A percentile compares a stretch with the other conserved stretches of the same genome.
phyloP scores from a whole-genome alignment of 2,797 vertebrate species.

The Trichosurus vulpecula region DNA sequence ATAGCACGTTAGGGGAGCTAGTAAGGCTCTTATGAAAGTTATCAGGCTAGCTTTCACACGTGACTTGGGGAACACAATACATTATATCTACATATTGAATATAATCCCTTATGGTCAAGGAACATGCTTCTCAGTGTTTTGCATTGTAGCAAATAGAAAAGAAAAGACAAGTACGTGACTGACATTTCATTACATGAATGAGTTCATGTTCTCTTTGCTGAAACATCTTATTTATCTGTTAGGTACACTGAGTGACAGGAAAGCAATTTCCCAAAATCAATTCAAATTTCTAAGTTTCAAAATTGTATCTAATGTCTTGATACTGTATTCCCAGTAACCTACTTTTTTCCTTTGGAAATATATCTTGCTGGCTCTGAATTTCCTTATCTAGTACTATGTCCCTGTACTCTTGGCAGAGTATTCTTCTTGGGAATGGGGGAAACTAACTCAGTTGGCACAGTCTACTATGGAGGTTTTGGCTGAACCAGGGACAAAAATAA shows the following conservation, averaged over 20 bases:
- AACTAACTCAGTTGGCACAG: background rate
- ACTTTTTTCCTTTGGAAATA: conserved; percentile 22
- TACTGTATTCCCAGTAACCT: conserved; percentile 6
- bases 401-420: background rate
- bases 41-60: background rate
- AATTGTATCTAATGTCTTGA: background rate
- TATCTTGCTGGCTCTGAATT: background rate
- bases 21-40: background rate
- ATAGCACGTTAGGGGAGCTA: background rate
- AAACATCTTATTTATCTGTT: background rate
- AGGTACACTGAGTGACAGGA: conserved; percentile 12
- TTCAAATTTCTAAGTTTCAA: conserved; percentile 30
- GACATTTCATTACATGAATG: conserved; percentile 8
- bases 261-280: conserved; percentile 31
- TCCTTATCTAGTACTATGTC: background rate
- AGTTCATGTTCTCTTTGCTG: conserved; percentile 18
- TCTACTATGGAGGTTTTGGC: background rate
- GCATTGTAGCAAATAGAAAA: conserved; percentile 16
- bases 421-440: background rate
- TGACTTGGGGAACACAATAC: background rate
- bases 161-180: conserved; percentile 24
- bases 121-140: conserved; percentile 29
- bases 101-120: background rate
- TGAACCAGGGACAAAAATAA: background rate
- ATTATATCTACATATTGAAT: background rate